phyloP scores from a whole-genome alignment of 2,113 vertebrate species.

The Notothenia coriiceps region DNA sequence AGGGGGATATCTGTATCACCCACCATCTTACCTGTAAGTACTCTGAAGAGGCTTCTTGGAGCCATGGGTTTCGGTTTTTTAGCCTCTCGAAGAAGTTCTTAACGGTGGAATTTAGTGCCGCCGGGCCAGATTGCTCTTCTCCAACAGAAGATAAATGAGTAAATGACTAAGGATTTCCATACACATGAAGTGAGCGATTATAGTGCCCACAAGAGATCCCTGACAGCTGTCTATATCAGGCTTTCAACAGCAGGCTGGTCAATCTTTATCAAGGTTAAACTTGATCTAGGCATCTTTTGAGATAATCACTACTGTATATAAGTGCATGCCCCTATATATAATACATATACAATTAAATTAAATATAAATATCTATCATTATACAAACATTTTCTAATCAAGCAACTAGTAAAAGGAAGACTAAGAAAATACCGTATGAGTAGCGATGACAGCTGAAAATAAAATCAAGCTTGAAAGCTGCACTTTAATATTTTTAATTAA shows the following conservation, averaged over 20 bases:
- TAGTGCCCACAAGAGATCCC: constrained; percentile 43
- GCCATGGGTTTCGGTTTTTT: constrained; percentile 27
- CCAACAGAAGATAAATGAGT: constrained; percentile 40
- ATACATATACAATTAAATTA: neutral
- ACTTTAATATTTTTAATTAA: too few species aligned
- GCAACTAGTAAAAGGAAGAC: too few species aligned
- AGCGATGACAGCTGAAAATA: neutral
- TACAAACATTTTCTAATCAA: too few species aligned
- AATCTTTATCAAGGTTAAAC: neutral
- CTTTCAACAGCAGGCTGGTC: constrained; percentile 27
- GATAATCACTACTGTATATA: neutral
- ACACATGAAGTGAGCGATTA: constrained; percentile 28
- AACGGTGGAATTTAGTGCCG: constrained; percentile 35
- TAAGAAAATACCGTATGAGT: neutral
- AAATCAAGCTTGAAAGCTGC: too few species aligned
- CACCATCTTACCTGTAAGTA: constrained; percentile 16
- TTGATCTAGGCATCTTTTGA: neutral
- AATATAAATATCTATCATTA: neutral
- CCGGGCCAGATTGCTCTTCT: constrained; percentile 16
- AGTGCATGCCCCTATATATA: neutral
- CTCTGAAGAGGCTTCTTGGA: constrained; percentile 11
- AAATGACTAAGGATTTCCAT: constrained; percentile 44
- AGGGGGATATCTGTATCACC: constrained; percentile 15
- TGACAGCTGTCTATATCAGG: constrained; percentile 31
- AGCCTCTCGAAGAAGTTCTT: constrained; percentile 43